Evolutionary conservation across 2,888 invertebrate genomes (phyloP), one percentile per base, ranked within the genome.

Genomic region (Calliopum simillimum): DNA sequence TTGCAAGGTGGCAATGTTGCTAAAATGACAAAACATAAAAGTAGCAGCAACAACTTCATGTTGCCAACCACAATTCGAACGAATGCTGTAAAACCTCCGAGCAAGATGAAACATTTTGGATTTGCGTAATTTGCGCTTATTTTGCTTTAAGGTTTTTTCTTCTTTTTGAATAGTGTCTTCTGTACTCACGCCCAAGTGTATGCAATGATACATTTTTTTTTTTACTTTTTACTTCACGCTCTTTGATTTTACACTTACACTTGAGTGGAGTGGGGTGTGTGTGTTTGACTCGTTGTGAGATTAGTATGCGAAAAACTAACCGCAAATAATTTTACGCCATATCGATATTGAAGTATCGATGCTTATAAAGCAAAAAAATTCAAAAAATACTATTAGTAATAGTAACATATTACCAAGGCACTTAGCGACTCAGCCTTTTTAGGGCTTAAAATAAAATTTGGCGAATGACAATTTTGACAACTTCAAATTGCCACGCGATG

Each of bases 101-200:
- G 21, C n/a, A 33, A 51, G 25, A 13, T 41, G 4, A 63, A 51
- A n/a, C 13, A 49, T 51, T 41, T 64, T 64, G 53, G 21, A 16
- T 43, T 51, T 51, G 53, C 61, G 44, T 61, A 61, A 61, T 61
- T 61, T 61, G 23, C 44, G 61, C 61, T 46, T 21, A 46, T 46
- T 61, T 61, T 41, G 59, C 41, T 41, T 14, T n/a, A 59, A 33
- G 19, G 14, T 43, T 41, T 25, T 33, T 58, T 58, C 43, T 43
- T 43, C 11, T 43, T 59, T 43, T 41, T 21, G 6, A 16, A 14
- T 21, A 21, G 19, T 21, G 44, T 16, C 21, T 2, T 8, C 8
- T 61, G 46, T 46, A 61, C 44, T 46, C 21, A n/a, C 46, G 61
- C 61, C 61, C 61, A 21, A 43, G n/a, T 46, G 61, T 61, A 61